These are phyloP conservation scores for Tigriopus japonicus DNA, from an alignment of 1,140 invertebrate species.

Conservation along the genomic window DNA sequence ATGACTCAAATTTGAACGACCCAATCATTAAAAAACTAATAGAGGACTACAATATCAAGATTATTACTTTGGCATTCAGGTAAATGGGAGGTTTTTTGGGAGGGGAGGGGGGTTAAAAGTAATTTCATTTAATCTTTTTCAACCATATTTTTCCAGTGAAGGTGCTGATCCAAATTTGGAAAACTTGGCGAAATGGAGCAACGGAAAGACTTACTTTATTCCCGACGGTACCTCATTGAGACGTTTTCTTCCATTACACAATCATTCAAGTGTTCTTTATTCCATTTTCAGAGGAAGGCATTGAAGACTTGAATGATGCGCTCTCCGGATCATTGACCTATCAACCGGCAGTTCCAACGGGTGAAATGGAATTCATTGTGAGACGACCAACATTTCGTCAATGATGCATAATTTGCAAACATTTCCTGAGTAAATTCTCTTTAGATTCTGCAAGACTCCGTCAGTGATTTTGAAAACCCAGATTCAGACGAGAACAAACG, in stretches of 20 bases:
- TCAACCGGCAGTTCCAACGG: background rate
- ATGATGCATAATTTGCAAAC: background rate
- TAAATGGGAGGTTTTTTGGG: too few relatives aligned
- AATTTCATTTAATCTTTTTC: too few relatives aligned
- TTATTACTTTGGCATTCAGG: too few relatives aligned
- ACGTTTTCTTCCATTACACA: too few relatives aligned
- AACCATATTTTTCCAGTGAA: background rate
- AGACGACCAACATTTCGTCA: background rate
- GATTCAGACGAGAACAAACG: background rate
- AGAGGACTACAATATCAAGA: background rate
- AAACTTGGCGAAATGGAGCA: background rate
- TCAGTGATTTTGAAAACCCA: background rate
- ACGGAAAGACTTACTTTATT: constrained; percentile 8
- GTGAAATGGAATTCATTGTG: background rate
- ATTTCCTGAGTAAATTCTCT: too few relatives aligned
- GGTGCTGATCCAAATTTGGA: background rate
- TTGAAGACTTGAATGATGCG: background rate
- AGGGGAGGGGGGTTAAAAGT: too few relatives aligned
- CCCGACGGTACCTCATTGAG: background rate
- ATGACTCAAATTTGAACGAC: background rate
- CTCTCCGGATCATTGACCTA: background rate
- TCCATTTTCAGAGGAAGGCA: background rate
- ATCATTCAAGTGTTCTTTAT: too few relatives aligned
- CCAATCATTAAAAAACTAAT: background rate
- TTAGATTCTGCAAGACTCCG: background rate